Conservation (phyloP, 2,797 vertebrate genomes). For the Chaetophractus vellerosus region DNA sequence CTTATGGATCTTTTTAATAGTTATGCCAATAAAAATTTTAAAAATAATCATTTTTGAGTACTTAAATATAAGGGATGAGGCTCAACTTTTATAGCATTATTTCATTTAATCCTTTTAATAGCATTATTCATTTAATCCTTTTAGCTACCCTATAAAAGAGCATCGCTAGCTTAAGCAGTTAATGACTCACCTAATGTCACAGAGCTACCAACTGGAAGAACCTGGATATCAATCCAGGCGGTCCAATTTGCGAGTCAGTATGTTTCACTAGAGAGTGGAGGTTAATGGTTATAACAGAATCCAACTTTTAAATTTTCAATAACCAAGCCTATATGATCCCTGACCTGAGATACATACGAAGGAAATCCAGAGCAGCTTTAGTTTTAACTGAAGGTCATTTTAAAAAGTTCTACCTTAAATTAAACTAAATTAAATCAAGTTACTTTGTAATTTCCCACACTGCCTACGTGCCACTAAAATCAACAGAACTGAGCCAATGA, state of each 20-base stretch:
- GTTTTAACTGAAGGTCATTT: slow-evolving; percentile 9
- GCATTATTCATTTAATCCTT: slow-evolving; percentile 14
- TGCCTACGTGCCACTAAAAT: background rate
- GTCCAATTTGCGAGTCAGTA: background rate
- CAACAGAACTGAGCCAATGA: background rate
- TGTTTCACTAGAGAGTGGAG: background rate
- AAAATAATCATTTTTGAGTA: slow-evolving; percentile 4
- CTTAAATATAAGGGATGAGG: background rate
- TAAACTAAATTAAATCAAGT: background rate
- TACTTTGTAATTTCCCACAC: background rate
- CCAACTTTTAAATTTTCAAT: background rate
- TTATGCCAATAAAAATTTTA: background rate
- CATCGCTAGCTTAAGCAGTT: background rate
- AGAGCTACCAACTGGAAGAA: background rate
- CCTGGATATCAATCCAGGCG: background rate
- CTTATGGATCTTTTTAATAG: background rate
- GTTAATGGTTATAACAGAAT: background rate
- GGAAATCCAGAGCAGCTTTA: background rate
- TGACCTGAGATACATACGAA: background rate
- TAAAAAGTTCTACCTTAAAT: slow-evolving; percentile 9
- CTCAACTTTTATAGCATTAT: background rate
- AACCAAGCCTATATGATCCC: background rate
- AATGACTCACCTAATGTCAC: background rate
- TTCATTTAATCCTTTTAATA: background rate
- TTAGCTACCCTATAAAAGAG: background rate